Base-by-base conservation (phyloP, 2,888 invertebrate species). In the Parnassius glacialis region DNA sequence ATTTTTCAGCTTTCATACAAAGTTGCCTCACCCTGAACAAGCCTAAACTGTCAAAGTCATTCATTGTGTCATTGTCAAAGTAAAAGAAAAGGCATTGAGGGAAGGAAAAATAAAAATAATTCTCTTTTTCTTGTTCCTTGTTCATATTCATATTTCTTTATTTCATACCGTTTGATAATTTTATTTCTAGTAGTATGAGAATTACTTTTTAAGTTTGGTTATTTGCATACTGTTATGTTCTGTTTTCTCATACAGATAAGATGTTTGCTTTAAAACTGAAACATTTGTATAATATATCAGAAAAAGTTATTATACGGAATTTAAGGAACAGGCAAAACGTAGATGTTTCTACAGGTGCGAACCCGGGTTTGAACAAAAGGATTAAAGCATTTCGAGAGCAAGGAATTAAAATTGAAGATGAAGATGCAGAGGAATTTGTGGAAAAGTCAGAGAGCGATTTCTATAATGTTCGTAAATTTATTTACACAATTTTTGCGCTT, bases 381-480 rank as follows among this genome's bases (percentile, higher is more conserved):
- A 66, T 90, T 42, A 62, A 70, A 48, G 85, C 84, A 5, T 88
- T 87, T 61, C 67, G 77, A 62, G 59, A 80, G 59, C 84, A 85
- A 64, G 81, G 83, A 1, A 59, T 85, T 10, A 73, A 70, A 44
- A 70, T 90, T 11, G 74, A 79, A 51, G 78, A 86, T 43, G 79
- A 81, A 7, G 79, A 90, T 66, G 77, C 79, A 11, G 86, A 89
- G 67, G 86, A 91, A 61, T 82, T 85, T 58, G 69, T 92, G 2
- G 90, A 89, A 64, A 74, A 81, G 65, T 88, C 87, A 9, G 87
- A 86, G 45, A 84, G 86, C 57, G 85, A 90, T 66, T 89, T 92
- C 67, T 79, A 78, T 61, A 80, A 84, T 52, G 85, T 90, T 68
- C 74, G 75, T 34, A 34, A 5, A 10, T 34, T 42, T 52, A 47